Evolutionary conservation across 2,113 vertebrate genomes (phyloP).

Genomic region (Labrus mixtus): DNA sequence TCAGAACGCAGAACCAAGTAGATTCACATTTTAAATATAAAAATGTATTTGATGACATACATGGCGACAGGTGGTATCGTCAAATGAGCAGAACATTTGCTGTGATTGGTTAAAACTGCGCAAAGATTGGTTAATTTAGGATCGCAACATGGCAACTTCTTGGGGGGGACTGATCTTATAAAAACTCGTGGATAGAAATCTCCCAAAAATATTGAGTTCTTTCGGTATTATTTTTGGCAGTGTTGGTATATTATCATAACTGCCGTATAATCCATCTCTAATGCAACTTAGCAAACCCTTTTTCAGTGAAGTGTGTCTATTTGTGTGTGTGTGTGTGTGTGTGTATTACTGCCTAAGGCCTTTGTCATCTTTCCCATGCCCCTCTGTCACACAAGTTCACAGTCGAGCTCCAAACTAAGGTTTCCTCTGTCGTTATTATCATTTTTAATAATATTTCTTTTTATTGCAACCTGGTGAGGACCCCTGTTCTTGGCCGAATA

Average conservation of each 20-base stretch:
- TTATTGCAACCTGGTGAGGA: conserved; percentile 62
- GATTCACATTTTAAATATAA: too few relatives aligned
- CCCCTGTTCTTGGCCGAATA: conserved; percentile 66
- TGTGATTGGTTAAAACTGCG: too few relatives aligned
- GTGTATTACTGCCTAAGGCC: conserved; percentile 20
- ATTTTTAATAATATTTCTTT: conserved; percentile 76
- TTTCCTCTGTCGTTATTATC: conserved; percentile 71
- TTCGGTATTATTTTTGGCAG: too few relatives aligned
- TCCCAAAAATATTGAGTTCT: too few relatives aligned
- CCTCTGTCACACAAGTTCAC: conserved; percentile 59
- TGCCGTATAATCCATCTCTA: conserved; percentile 10
- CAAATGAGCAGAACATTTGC: neutral
- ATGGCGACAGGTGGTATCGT: too few relatives aligned
- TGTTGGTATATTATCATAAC: neutral
- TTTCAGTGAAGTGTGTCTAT: neutral
- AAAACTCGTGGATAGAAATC: too few relatives aligned
- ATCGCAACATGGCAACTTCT: too few relatives aligned
- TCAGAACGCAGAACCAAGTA: too few relatives aligned
- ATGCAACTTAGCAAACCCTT: neutral
- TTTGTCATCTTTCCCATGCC: conserved; percentile 75
- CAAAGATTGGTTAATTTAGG: too few relatives aligned
- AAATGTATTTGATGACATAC: too few relatives aligned
- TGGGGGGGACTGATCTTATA: too few relatives aligned
- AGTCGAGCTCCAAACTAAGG: conserved; percentile 57
- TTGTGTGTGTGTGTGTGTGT: conserved; percentile 2